Percentiles rank a stretch among this genome's conserved stretches.
phyloP scores from a whole-genome alignment of 2,797 vertebrate species.

The Gymnoscopelus microlampas region DNA sequence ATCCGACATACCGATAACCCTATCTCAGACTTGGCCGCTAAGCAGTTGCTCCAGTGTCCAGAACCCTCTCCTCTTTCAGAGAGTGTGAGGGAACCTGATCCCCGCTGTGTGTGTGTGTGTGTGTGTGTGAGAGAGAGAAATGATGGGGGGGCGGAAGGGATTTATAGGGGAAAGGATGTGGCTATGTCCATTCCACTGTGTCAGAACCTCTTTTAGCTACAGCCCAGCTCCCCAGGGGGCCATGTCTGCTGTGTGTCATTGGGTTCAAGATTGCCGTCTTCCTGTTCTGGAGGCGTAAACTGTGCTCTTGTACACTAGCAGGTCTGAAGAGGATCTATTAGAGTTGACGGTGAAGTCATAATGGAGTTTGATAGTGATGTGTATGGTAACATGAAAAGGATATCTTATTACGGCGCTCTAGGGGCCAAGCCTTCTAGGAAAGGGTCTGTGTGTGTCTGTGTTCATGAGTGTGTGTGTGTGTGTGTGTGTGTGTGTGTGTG shows the following conservation, averaged over 20 bases:
- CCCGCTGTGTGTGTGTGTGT: conserved; percentile 16
- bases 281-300: conserved; percentile 43
- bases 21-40: conserved; percentile 29
- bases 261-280: conserved; percentile 61
- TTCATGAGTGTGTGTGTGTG: no score
- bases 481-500: no score
- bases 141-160: not conserved
- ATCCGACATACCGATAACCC: conserved; percentile 17
- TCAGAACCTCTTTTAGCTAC: conserved; percentile 72
- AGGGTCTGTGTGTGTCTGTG: no score
- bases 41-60: conserved; percentile 40
- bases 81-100: conserved; percentile 68
- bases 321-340: conserved; percentile 1
- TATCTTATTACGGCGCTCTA: no score
- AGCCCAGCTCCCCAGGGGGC: conserved; percentile 51
- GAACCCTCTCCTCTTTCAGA: conserved; percentile 41
- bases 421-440: no score
- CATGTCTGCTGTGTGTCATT: conserved; percentile 49
- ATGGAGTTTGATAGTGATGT: no score
- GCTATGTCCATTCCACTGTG: conserved; percentile 49
- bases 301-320: not conserved
- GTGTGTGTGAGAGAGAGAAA: not conserved
- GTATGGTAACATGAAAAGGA: no score
- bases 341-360: no score
- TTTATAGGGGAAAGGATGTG: conserved; percentile 2